phyloP scores from a whole-genome alignment of 2,888 invertebrate species.

The Melanostoma scalare region DNA sequence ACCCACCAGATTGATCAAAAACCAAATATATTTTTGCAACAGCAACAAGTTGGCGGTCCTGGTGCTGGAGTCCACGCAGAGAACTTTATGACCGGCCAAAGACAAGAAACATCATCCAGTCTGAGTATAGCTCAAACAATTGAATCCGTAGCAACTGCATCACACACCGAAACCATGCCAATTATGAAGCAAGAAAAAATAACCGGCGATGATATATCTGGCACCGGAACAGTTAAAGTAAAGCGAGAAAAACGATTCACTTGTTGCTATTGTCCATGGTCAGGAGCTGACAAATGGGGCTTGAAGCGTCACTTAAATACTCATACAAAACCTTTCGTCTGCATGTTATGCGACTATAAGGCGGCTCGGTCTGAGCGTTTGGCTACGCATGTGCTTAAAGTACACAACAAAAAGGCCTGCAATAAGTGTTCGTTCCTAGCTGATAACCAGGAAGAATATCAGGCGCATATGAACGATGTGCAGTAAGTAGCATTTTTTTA shows the following conservation, averaged over 20 bases:
- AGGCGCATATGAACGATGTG: conserved; percentile 89
- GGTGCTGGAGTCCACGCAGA: conserved; percentile 60
- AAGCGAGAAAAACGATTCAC: conserved; percentile 89
- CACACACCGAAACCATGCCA: conserved; percentile 78
- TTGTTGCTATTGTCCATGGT: conserved; percentile 96
- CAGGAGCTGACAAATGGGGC: conserved; percentile 96
- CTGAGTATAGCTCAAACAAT: conserved; percentile 82
- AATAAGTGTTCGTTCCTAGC: conserved; percentile 94
- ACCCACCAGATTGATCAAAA: conserved; percentile 77
- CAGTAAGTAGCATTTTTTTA: conserved; percentile 85
- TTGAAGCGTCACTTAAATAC: conserved; percentile 95
- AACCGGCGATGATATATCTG: conserved; percentile 77
- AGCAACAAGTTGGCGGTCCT: conserved; percentile 74
- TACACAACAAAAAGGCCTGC: conserved; percentile 95
- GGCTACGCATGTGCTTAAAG: conserved; percentile 94
- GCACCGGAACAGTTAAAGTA: conserved; percentile 78
- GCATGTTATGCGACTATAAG: conserved; percentile 95
- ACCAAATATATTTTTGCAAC: conserved; percentile 80
- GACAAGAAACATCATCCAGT: conserved; percentile 81
- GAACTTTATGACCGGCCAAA: conserved; percentile 79
- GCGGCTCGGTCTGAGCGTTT: conserved; percentile 95
- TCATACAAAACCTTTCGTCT: conserved; percentile 95
- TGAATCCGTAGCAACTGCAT: conserved; percentile 81
- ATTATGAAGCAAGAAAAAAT: conserved; percentile 81
- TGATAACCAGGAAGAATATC: conserved; percentile 91